Conservation (phyloP, 1,140 invertebrate genomes). For the Eumeta japonica region DNA sequence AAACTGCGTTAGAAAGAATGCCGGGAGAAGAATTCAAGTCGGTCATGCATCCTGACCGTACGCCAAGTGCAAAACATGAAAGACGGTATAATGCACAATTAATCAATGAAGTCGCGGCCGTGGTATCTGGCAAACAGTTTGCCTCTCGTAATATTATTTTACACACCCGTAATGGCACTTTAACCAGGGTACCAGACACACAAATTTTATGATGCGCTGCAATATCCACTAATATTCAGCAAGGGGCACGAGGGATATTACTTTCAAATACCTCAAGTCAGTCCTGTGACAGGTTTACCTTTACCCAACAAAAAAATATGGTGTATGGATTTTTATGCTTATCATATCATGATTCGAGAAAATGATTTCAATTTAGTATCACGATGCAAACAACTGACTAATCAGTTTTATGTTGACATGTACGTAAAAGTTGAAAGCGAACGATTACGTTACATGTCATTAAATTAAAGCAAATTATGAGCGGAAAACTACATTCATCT, state of each 20-base stretch:
- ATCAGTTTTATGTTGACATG: conserved; percentile 21
- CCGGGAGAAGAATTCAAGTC: conserved; percentile 18
- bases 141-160: conserved; percentile 20
- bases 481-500: too few relatives aligned
- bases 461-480: conserved; percentile 20
- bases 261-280: conserved; percentile 18
- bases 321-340: conserved; percentile 19
- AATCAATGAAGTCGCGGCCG: conserved; percentile 22
- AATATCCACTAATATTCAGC: conserved; percentile 18
- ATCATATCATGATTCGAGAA: conserved; percentile 18
- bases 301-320: conserved; percentile 25
- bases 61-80: conserved; percentile 14
- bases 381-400: conserved; percentile 14
- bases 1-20: conserved; percentile 20
- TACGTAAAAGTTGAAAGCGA: too few relatives aligned
- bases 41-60: conserved; percentile 17
- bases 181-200: conserved; percentile 19
- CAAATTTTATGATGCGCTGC: too few relatives aligned
- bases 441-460: conserved; percentile 15
- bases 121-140: conserved; percentile 17
- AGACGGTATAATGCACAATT: conserved; percentile 16
- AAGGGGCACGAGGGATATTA: too few relatives aligned
- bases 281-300: too few relatives aligned
- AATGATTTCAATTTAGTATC: conserved; percentile 17
- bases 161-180: conserved; percentile 10